Percentiles rank a stretch among this genome's conserved stretches.
Conservation (phyloP, 2,888 invertebrate species). For the Trypoxylon attenuatum region DNA sequence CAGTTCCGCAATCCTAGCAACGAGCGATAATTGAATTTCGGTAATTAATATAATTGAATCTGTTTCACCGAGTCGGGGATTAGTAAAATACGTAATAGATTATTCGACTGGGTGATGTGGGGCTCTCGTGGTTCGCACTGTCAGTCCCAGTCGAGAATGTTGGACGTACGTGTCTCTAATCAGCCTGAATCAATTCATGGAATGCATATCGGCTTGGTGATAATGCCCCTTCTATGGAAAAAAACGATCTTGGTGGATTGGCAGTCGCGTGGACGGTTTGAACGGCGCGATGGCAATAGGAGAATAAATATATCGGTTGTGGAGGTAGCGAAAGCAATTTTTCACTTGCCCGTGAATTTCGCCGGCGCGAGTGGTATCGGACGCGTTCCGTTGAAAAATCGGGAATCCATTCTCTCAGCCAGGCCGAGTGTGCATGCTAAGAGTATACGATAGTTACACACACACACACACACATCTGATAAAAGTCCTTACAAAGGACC, state of each 20-base stretch:
- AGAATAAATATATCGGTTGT: not conserved
- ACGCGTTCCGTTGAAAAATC: conserved; percentile 2
- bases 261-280: no score
- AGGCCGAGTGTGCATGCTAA: conserved; percentile 5
- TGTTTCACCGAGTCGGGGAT: no score
- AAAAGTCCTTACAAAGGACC: conserved; percentile 12
- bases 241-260: not conserved
- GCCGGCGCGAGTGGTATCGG: not conserved
- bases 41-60: no score
- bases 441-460: not conserved
- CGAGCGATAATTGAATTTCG: no score
- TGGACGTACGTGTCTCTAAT: no score
- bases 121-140: no score
- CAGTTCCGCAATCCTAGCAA: no score
- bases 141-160: no score
- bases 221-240: not conserved
- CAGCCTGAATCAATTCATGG: no score
- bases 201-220: no score
- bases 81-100: no score
- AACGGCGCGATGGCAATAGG: not conserved
- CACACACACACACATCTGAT: conserved; percentile 32
- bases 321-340: not conserved
- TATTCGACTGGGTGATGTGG: no score
- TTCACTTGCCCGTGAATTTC: not conserved
- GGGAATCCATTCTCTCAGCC: conserved; percentile 1